These are phyloP conservation scores for Takifugu flavidus DNA, from an alignment of 2,113 vertebrate species.

Conservation along the genomic window DNA sequence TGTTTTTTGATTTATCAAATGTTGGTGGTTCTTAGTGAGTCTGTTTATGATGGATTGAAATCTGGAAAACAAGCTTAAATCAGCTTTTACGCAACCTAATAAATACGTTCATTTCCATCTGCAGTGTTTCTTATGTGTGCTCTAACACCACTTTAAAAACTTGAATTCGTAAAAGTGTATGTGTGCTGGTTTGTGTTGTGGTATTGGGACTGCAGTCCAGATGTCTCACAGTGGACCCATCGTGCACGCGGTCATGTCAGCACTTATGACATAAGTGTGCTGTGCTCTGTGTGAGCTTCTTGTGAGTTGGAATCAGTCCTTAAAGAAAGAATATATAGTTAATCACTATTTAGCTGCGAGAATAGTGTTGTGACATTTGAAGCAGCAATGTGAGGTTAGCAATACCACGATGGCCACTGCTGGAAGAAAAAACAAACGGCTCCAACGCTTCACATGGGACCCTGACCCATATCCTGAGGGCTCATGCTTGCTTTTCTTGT, in stretches of 20 bases:
- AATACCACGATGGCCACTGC: neutral
- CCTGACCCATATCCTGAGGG: conserved; percentile 10
- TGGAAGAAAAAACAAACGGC: neutral
- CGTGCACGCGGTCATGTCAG: too few species aligned
- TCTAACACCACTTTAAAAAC: conserved; percentile 19
- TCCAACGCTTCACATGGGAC: neutral
- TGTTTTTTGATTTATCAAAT: neutral
- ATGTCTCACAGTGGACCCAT: conserved; percentile 9
- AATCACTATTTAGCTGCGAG: too few species aligned
- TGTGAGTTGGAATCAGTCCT: too few species aligned
- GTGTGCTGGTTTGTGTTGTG: conserved; percentile 47
- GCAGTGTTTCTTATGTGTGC: neutral
- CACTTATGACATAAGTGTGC: too few species aligned
- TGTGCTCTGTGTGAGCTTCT: too few species aligned
- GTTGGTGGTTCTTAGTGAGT: neutral
- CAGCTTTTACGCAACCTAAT: too few species aligned
- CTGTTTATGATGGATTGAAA: too few species aligned
- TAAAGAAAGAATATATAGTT: too few species aligned
- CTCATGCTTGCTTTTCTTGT: neutral
- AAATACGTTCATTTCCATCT: too few species aligned
- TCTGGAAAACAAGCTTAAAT: too few species aligned
- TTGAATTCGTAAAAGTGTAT: conserved; percentile 33
- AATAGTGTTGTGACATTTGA: too few species aligned
- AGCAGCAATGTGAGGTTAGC: neutral
- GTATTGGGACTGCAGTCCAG: conserved; percentile 45